These are phyloP conservation scores for Periphyllus acericola DNA, from an alignment of 2,888 invertebrate genomes.

Conservation along the genomic window DNA sequence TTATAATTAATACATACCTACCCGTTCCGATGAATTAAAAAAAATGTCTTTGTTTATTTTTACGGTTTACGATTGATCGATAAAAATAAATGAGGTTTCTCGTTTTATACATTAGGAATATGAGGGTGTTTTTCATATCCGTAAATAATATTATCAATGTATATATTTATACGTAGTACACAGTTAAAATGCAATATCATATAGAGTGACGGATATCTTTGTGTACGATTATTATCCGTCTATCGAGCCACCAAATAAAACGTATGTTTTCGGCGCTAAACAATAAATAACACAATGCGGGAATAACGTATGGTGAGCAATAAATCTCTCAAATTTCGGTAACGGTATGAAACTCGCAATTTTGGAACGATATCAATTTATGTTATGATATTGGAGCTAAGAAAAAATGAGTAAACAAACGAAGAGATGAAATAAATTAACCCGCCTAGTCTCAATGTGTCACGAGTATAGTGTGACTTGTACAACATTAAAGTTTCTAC, in stretches of 20 bases:
- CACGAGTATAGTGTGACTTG: not conserved
- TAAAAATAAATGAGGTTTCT: not conserved
- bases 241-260: not conserved
- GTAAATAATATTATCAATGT: no score
- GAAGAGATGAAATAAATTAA: slow-evolving; percentile 11
- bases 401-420: not conserved
- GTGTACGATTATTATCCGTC: slow-evolving; percentile 8
- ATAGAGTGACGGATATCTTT: not conserved
- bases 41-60: no score
- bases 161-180: no score
- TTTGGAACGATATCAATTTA: slow-evolving; percentile 40
- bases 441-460: not conserved
- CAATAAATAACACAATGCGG: slow-evolving; percentile 19
- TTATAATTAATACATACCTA: no score
- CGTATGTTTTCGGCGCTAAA: slow-evolving; percentile 8
- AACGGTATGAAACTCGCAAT: slow-evolving; percentile 4
- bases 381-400: not conserved
- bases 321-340: slow-evolving; percentile 41
- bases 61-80: not conserved
- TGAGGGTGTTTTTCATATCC: no score
- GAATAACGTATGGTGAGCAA: not conserved
- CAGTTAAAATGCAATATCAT: not conserved
- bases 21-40: not conserved
- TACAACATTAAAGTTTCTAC: not conserved
- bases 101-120: not conserved